These are phyloP conservation scores for Thumatha senex DNA, from an alignment of 2,888 invertebrate species.

Conservation along the genomic window DNA sequence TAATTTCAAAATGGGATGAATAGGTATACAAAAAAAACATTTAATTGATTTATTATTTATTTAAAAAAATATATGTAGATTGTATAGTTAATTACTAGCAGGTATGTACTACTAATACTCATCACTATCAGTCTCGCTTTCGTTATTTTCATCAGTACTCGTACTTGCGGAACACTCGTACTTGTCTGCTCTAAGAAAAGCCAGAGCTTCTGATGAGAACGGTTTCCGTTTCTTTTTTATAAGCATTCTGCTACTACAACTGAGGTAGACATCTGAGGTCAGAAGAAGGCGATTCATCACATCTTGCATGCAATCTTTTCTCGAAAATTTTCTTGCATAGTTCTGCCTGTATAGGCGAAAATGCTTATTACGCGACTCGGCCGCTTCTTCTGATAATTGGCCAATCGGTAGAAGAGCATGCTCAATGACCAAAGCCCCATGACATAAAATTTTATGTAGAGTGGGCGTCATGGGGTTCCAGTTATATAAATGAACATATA, in stretches of 20 bases:
- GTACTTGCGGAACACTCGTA: background rate
- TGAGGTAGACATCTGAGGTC: background rate
- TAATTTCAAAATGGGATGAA: background rate
- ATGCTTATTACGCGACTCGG: conserved; percentile 36
- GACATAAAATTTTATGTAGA: conserved; percentile 1
- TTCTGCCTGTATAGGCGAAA: conserved; percentile 28
- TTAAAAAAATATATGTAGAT: background rate
- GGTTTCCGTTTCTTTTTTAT: background rate
- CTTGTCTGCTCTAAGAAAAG: background rate
- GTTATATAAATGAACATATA: conserved; percentile 6
- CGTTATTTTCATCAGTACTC: background rate
- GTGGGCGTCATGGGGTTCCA: conserved; percentile 9
- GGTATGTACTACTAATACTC: background rate
- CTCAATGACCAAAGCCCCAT: background rate
- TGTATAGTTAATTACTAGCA: background rate
- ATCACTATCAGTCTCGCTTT: background rate
- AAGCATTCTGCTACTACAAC: background rate
- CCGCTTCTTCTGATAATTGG: conserved; percentile 42
- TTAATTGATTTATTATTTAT: background rate
- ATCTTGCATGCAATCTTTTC: background rate
- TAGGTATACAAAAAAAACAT: background rate
- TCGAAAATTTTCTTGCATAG: background rate
- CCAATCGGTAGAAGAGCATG: conserved; percentile 39
- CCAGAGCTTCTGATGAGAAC: background rate
- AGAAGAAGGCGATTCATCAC: background rate